phyloP scores from a whole-genome alignment of 2,797 vertebrate species.

The Micromesistius poutassou region DNA sequence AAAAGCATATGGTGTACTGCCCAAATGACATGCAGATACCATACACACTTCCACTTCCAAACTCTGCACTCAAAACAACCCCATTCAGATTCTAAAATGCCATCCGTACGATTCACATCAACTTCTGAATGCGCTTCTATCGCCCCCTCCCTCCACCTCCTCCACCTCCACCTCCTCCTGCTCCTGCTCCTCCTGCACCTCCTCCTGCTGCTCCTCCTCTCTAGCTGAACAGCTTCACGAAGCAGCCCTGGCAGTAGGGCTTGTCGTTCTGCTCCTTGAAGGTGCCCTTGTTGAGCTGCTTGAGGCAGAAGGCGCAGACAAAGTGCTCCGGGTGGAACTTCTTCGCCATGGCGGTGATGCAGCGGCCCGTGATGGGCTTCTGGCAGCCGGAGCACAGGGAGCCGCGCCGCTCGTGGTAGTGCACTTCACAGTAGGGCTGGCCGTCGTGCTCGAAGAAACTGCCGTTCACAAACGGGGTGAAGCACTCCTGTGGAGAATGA shows the following conservation, averaged over 20 bases:
- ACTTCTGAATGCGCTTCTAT: constrained; percentile 13
- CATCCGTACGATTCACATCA: constrained; percentile 14
- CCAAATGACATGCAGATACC: constrained; percentile 46
- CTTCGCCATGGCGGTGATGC: constrained; percentile 96
- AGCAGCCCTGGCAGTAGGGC: constrained; percentile 98
- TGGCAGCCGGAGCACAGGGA: constrained; percentile 97
- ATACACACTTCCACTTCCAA: constrained; percentile 38
- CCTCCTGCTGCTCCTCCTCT: background rate
- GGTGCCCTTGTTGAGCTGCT: constrained; percentile 99
- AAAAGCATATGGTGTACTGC: constrained; percentile 22
- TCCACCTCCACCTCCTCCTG: background rate
- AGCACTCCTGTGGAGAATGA: constrained; percentile 83
- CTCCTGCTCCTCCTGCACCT: too few species aligned
- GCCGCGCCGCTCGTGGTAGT: constrained; percentile 94
- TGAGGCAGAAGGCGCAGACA: constrained; percentile 97
- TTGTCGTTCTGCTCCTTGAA: constrained; percentile 99
- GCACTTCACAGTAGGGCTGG: constrained; percentile 97
- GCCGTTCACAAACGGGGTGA: constrained; percentile 93
- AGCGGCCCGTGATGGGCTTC: constrained; percentile 98
- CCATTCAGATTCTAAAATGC: constrained; percentile 36
- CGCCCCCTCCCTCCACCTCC: constrained; percentile 17
- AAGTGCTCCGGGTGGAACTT: constrained; percentile 99
- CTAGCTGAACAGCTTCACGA: constrained; percentile 97
- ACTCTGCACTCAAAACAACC: constrained; percentile 30
- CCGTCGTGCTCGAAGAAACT: constrained; percentile 98